Conservation (phyloP, 2,888 invertebrate species). For the Dryococelus australis region DNA sequence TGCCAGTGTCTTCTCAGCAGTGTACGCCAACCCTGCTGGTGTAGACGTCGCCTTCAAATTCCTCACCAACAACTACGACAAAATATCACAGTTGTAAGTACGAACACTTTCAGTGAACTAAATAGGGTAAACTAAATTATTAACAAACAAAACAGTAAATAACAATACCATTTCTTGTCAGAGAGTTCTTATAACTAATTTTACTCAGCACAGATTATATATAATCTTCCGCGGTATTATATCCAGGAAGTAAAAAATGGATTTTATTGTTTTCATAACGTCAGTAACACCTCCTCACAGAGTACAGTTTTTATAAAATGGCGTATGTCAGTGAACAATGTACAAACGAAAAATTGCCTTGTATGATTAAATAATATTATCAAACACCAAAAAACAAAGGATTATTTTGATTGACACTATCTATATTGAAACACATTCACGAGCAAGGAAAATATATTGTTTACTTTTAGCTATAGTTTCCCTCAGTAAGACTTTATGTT, state of each 20-base stretch:
- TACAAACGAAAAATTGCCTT: too few species aligned
- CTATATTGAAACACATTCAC: too few species aligned
- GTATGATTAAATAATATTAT: too few species aligned
- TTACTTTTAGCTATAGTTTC: too few species aligned
- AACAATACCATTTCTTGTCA: too few species aligned
- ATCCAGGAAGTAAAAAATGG: background rate
- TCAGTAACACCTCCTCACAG: too few species aligned
- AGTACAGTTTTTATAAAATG: too few species aligned
- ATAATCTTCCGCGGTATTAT: background rate
- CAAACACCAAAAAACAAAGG: too few species aligned
- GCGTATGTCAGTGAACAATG: too few species aligned
- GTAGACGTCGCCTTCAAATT: background rate
- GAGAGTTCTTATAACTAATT: background rate
- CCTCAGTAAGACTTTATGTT: too few species aligned
- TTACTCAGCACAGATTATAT: background rate
- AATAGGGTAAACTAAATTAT: background rate
- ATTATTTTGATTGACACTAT: too few species aligned
- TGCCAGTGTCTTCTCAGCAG: background rate
- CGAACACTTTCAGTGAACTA: background rate
- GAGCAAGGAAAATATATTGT: too few species aligned
- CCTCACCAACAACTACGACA: conserved; percentile 21
- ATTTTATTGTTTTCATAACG: background rate
- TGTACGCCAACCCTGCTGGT: background rate
- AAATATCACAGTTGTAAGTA: conserved; percentile 22
- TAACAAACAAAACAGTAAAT: background rate